Percentiles rank a stretch among this genome's conserved stretches.
These are phyloP conservation scores for Podarcis raffonei DNA, from an alignment of 2,113 vertebrate genomes.

Conservation along the genomic window DNA sequence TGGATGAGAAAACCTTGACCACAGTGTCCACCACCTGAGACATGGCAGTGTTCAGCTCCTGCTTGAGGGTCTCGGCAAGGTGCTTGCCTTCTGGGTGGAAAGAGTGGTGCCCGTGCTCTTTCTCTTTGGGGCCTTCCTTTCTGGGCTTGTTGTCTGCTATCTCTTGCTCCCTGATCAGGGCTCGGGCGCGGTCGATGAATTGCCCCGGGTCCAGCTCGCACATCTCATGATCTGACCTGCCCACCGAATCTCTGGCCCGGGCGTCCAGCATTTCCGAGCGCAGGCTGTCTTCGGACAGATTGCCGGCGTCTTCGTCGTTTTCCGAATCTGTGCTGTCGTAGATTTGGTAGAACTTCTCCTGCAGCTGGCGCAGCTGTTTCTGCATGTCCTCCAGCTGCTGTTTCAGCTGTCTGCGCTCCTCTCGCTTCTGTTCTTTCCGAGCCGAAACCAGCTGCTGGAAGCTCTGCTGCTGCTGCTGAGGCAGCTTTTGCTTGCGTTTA, in stretches of 20 bases:
- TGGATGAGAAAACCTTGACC: constrained; percentile 94
- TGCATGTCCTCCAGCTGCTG: constrained; percentile 99
- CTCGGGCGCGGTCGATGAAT: constrained; percentile 91
- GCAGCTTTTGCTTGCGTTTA: constrained; percentile 98
- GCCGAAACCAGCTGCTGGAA: constrained; percentile 97
- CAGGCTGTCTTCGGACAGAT: constrained; percentile 96
- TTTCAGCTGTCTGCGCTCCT: constrained; percentile 96
- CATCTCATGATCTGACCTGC: constrained; percentile 89
- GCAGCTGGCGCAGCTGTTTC: constrained; percentile 98
- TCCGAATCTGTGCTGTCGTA: constrained; percentile 98
- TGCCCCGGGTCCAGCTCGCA: constrained; percentile 92
- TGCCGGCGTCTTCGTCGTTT: constrained; percentile 92
- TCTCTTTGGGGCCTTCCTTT: constrained; percentile 84
- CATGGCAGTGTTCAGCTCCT: constrained; percentile 97
- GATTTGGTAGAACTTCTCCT: constrained; percentile 99
- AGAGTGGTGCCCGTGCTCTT: constrained; percentile 80
- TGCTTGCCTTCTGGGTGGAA: constrained; percentile 93
- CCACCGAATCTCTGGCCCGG: constrained; percentile 75
- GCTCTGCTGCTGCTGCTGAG: constrained; percentile 98
- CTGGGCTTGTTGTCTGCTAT: constrained; percentile 85
- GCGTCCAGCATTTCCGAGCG: constrained; percentile 90
- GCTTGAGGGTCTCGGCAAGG: constrained; percentile 94
- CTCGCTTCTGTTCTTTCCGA: constrained; percentile 93
- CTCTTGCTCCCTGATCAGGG: constrained; percentile 91
- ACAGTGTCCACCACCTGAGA: constrained; percentile 98